These are phyloP conservation scores for Leptocoma aspasia DNA, from an alignment of 2,113 vertebrate genomes.

Conservation along the genomic window DNA sequence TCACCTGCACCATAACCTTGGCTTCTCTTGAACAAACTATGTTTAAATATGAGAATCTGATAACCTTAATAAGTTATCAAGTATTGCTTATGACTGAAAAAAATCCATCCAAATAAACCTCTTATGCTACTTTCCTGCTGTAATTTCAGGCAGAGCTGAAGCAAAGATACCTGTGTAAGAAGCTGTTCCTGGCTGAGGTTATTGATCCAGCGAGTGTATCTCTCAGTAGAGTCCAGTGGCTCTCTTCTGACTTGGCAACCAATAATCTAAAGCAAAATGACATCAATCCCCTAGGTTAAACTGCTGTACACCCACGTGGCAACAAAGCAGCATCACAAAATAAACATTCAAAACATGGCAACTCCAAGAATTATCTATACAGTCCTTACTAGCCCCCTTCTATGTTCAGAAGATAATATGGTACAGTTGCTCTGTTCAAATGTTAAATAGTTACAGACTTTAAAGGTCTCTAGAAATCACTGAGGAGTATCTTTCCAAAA, in stretches of 20 bases:
- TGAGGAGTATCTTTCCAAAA: not conserved
- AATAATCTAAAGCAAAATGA: slow-evolving; percentile 78
- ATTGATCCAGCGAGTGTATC: slow-evolving; percentile 96
- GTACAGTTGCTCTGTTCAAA: not conserved
- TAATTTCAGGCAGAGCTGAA: not conserved
- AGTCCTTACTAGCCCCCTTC: not conserved
- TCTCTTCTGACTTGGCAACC: slow-evolving; percentile 85
- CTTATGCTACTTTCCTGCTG: not conserved
- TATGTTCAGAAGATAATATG: not conserved
- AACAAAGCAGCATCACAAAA: not conserved
- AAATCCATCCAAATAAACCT: not conserved
- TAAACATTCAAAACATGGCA: not conserved
- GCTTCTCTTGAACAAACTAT: not conserved
- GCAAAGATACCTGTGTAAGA: slow-evolving; percentile 82
- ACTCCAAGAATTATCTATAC: not conserved
- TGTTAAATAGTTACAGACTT: not conserved
- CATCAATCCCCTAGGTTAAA: not conserved
- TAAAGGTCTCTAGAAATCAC: not conserved
- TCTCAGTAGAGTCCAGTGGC: slow-evolving; percentile 85
- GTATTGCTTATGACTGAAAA: not conserved
- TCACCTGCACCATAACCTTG: not conserved
- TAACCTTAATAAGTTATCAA: not conserved
- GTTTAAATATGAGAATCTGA: not conserved
- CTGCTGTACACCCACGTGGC: not conserved
- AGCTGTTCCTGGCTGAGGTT: slow-evolving; percentile 82